phyloP scores from a whole-genome alignment of 37 sponge, comb jelly and placozoan species.

The Cladorhizidae sp. region DNA sequence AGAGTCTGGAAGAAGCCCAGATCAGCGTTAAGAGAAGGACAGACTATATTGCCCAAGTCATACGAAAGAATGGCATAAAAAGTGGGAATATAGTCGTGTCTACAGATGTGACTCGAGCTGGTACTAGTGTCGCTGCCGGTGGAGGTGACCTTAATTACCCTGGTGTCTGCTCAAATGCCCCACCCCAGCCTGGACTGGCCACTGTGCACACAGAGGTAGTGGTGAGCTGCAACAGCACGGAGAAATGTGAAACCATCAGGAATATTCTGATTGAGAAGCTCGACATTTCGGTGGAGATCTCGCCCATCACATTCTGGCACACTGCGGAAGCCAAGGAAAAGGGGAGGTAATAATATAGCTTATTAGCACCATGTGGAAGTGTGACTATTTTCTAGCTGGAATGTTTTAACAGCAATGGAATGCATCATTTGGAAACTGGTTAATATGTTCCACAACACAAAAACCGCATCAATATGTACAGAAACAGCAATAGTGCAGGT shows the following conservation, averaged over 20 bases:
- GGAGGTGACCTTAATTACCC: neutral
- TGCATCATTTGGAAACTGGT: too few species aligned
- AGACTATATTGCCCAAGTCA: slow-evolving; percentile 65
- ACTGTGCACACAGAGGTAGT: slow-evolving; percentile 34
- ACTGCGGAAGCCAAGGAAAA: slow-evolving; percentile 21
- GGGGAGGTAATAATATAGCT: slow-evolving; percentile 27
- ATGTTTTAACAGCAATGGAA: too few species aligned
- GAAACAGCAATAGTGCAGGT: too few species aligned
- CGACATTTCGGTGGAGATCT: slow-evolving; percentile 48
- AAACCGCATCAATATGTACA: too few species aligned
- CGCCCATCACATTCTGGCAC: slow-evolving; percentile 27
- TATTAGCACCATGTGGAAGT: too few species aligned
- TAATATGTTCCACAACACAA: too few species aligned
- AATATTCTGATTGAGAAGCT: slow-evolving; percentile 72
- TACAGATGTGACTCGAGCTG: slow-evolving; percentile 29
- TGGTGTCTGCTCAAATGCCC: too few species aligned
- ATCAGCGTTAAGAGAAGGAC: slow-evolving; percentile 65
- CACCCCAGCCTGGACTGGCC: neutral
- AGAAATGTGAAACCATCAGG: slow-evolving; percentile 37
- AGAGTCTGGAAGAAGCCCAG: slow-evolving; percentile 54
- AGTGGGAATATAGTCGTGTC: slow-evolving; percentile 20
- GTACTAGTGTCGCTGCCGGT: neutral
- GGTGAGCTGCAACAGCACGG: slow-evolving; percentile 8
- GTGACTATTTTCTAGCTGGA: too few species aligned
- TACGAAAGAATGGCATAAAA: slow-evolving; percentile 58